phyloP scores from a whole-genome alignment of 1,140 invertebrate genomes.

The Micrasema longulum region DNA sequence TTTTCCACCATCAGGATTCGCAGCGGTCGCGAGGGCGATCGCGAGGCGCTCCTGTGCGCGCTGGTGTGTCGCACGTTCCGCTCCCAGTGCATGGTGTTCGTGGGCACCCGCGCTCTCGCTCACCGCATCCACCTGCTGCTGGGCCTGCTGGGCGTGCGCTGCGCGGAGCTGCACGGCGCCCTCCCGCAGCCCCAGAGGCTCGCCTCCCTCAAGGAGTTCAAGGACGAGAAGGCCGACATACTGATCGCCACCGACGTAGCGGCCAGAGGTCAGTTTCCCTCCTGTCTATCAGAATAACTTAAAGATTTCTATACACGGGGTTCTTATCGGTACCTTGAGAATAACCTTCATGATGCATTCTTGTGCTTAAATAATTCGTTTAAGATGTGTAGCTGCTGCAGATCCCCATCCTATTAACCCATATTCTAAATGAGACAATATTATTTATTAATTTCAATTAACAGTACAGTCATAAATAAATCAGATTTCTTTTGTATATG shows the following conservation, averaged over 20 bases:
- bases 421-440: too few relatives aligned
- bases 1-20: slow-evolving; percentile 64
- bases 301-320: too few relatives aligned
- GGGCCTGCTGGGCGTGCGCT: slow-evolving; percentile 83
- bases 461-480: too few relatives aligned
- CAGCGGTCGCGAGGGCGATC: slow-evolving; percentile 81
- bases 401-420: too few relatives aligned
- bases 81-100: slow-evolving; percentile 93
- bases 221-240: slow-evolving; percentile 89
- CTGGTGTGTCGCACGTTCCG: slow-evolving; percentile 94
- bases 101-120: slow-evolving; percentile 95
- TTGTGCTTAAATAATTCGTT: too few relatives aligned
- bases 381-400: too few relatives aligned
- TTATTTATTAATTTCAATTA: too few relatives aligned
- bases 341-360: too few relatives aligned
- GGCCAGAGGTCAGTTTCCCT: slow-evolving; percentile 87
- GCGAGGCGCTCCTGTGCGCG: slow-evolving; percentile 91
- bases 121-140: slow-evolving; percentile 92
- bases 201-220: slow-evolving; percentile 90
- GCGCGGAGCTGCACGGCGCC: slow-evolving; percentile 96
- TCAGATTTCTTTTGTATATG: too few relatives aligned
- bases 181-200: slow-evolving; percentile 92
- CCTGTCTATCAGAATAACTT: too few relatives aligned
- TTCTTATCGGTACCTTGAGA: too few relatives aligned
- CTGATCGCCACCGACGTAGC: slow-evolving; percentile 97